Conservation (phyloP, 1,140 invertebrate genomes). For the Zophobas atratus region DNA sequence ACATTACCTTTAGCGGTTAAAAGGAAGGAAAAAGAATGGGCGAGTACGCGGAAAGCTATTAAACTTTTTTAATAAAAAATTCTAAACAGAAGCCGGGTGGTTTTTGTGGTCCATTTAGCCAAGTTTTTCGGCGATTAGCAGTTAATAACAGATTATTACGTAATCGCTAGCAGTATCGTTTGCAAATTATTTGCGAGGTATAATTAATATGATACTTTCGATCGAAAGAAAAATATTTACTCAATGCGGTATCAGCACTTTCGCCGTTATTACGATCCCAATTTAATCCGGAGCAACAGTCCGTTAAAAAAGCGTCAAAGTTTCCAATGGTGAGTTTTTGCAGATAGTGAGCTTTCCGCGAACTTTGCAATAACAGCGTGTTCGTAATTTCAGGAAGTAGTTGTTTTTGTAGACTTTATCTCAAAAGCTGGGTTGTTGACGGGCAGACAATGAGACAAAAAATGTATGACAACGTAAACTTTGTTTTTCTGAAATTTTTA, state of each 20-base stretch:
- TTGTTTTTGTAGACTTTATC: too few species aligned
- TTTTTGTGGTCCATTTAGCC: background rate
- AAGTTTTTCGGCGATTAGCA: background rate
- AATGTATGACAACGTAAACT: too few species aligned
- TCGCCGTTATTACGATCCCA: background rate
- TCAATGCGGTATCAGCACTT: background rate
- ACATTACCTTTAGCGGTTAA: background rate
- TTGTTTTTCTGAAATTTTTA: too few species aligned
- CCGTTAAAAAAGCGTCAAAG: background rate
- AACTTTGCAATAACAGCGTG: background rate
- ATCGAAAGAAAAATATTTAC: background rate
- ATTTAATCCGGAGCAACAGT: background rate
- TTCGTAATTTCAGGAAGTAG: too few species aligned
- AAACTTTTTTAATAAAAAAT: background rate
- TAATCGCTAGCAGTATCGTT: background rate
- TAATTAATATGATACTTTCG: constrained; percentile 3
- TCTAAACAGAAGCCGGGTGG: background rate
- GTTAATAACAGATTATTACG: background rate
- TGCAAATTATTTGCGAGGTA: background rate
- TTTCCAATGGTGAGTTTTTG: background rate
- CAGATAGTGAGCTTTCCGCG: background rate
- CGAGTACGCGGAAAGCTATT: background rate
- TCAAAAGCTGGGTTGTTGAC: too few species aligned
- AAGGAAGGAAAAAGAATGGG: background rate
- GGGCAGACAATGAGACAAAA: too few species aligned